Conservation (phyloP, 2,888 invertebrate genomes). For the Torymus texanus region DNA sequence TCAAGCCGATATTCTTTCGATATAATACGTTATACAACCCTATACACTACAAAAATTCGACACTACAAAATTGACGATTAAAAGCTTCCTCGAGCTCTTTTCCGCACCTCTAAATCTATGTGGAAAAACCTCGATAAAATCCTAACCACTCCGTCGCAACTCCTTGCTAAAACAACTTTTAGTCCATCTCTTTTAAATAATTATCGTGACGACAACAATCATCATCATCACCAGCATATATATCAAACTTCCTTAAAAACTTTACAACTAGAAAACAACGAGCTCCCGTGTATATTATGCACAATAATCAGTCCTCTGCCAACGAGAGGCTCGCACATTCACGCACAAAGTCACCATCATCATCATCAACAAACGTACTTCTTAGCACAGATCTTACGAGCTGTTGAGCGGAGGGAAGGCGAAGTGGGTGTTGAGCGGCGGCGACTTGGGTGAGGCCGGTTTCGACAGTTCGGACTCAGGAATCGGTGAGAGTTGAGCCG, state of each 20-base stretch:
- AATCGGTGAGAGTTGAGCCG: conserved; percentile 80
- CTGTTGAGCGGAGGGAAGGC: conserved; percentile 70
- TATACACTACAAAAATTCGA: no score
- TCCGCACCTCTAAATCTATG: no score
- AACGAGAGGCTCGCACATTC: no score
- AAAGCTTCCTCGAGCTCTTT: no score
- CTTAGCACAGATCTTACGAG: conserved; percentile 33
- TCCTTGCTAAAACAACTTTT: conserved; percentile 2
- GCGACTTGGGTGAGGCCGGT: conserved; percentile 80
- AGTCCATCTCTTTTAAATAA: background rate
- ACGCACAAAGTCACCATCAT: no score
- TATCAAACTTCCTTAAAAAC: background rate
- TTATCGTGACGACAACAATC: background rate
- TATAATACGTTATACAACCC: no score
- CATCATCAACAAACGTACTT: no score
- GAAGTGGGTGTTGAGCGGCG: conserved; percentile 74
- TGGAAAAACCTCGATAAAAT: conserved; percentile 2
- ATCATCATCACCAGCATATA: no score
- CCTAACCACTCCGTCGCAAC: background rate
- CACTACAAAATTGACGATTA: no score
- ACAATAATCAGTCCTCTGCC: background rate
- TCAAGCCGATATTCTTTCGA: no score
- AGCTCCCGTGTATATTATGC: background rate
- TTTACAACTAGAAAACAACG: conserved; percentile 34
- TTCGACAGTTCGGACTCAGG: conserved; percentile 84